A percentile compares a stretch with the other conserved stretches of the same genome.
Evolutionary conservation across 2,797 vertebrate genomes (phyloP).

Genomic region (Streptopelia turtur): DNA sequence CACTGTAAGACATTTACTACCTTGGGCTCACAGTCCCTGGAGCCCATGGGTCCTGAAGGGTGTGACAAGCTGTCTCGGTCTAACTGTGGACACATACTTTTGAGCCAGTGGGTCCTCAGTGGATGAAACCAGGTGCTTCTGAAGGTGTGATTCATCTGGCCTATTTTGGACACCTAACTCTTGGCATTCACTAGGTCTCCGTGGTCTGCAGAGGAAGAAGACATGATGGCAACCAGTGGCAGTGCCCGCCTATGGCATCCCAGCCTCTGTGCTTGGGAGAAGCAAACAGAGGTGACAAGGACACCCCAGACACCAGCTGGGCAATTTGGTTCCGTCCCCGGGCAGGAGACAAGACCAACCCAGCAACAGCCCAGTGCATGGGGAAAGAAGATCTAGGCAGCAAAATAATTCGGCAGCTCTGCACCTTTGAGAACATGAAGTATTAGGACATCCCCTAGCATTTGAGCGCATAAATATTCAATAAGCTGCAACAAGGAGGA

Average conservation of each 20-base stretch:
- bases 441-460: background rate
- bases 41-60: accelerated
- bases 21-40: background rate
- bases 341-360: background rate
- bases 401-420: background rate
- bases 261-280: background rate
- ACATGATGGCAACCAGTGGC: background rate
- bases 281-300: background rate
- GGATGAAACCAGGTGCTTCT: background rate
- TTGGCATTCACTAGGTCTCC: background rate
- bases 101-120: background rate
- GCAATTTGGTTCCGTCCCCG: background rate
- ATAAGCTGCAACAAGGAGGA: background rate
- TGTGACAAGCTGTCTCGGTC: background rate
- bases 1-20: background rate
- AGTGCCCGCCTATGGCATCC: background rate
- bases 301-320: background rate
- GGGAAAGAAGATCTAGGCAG: background rate
- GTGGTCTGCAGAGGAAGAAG: background rate
- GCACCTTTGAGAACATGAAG: background rate
- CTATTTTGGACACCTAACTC: background rate
- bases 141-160: background rate
- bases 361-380: background rate
- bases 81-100: background rate
- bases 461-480: slow-evolving; percentile 1